Base-by-base conservation (phyloP, 2,888 invertebrate genomes). In the Platypus cylindrus region DNA sequence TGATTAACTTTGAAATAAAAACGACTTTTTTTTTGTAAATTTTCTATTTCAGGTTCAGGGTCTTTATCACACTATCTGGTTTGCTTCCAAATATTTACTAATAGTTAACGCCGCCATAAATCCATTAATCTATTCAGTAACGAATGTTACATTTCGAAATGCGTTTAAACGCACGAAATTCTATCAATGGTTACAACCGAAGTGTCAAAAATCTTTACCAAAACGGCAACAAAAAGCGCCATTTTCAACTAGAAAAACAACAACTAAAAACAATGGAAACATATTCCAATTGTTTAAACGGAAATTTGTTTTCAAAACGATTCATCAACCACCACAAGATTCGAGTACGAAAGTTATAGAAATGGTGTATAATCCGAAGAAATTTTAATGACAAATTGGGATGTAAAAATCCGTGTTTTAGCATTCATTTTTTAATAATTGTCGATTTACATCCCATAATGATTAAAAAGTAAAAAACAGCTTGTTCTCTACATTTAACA, bases 41-140 rank as follows among this genome's bases (percentile, higher is more conserved):
- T 17, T 12, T 25, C 43, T 40, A 45, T 54, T 56, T 30, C 47
- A 75, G 73, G 67, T 70, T 0, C 62, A 70, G 3, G 69, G 71
- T 5, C 59, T 62, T 9, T 78, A 70, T 49, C 64, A 66, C 32
- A 58, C 64, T 2, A 56, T 79, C 45, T 79, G 78, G 76, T 81
- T 78, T 45, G 58, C 65, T 1, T 73, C 81, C 0, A 77, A 77
- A 48, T 78, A 69, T 48, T 60, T 82, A 2, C 75, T 82, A 56
- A 76, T 77, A 45, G 49, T 75, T 3, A 82, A 80, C 56, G 75
- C 78, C 3, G 79, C 81, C 2, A 58, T 83, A 31, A 84, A 84
- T 53, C 84, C 85, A 0, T 57, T 84, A 1, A 76, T 85, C 38
- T 84, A 83, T 45, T 83, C 81, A 3, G 73, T 77, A 36, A 79